Evolutionary conservation across 2,113 vertebrate genomes (phyloP), one percentile per base, ranked within the genome.

Genomic region (Hymenochirus boettgeri): DNA sequence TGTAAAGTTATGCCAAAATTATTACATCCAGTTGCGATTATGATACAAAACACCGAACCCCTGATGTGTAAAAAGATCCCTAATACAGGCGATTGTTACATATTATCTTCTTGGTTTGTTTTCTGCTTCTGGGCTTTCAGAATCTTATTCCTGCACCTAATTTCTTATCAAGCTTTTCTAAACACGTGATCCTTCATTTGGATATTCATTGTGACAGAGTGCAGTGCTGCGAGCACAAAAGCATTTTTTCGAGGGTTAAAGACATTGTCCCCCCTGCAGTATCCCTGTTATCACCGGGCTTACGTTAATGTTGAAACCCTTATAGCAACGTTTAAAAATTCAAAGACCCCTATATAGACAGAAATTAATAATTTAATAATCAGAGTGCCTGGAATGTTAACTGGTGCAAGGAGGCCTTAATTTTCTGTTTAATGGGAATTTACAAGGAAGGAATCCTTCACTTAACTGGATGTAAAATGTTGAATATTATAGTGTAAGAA

Each of bases 151-250:
- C 19, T 25, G 15, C 53, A 52, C 22, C 46, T 65, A 57, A 65
- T 59, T 67, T 42, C 4, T 67, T 56, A 70, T 70, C 61, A 71
- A 56, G 50, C 62, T 9, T n/a, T 21, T 53, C 65, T 67, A 73
- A 56, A 62, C 59, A 45, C 39, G 70, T 69, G 0, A 13, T 61
- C 60, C 58, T 26, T 7, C 58, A 67, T 67, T 59, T 67, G 56
- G 64, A 67, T 58, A 67, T 67, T 42, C 22, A 52, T 21, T 53
- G 35, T 67, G 64, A 67, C 64, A 67, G 55, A 59, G 37, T 52
- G 47, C n/a, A 66, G 7, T 19, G 64, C 64, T 59, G 29, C 19
- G 12, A 67, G 64, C 56, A 31, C n/a, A 29, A 26, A 18, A 22
- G 56, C 31, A 52, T 59, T 58, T 67, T 46, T 52, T 67, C 37